A percentile compares a stretch with the other conserved stretches of the same genome.
phyloP scores from a whole-genome alignment of 2,888 invertebrate genomes.

The Malthinus flaveolus region DNA sequence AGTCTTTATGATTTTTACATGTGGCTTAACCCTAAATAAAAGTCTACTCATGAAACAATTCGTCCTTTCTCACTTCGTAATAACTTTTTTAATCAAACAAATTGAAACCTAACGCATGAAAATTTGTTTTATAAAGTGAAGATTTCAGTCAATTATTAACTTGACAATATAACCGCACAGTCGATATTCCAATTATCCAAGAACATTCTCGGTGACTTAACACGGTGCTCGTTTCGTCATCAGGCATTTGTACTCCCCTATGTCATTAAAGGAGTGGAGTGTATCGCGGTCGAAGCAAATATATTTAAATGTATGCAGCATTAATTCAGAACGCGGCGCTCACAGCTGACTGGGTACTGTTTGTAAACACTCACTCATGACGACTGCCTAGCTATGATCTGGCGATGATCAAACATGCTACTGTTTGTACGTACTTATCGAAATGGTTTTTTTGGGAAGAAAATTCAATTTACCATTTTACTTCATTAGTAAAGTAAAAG shows the following conservation, averaged over 20 bases:
- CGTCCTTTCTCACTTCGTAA: too few species aligned
- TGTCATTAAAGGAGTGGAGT: conserved; percentile 33
- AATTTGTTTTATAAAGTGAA: neutral
- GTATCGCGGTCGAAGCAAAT: conserved; percentile 47
- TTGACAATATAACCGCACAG: conserved; percentile 19
- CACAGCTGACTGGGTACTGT: conserved; percentile 57
- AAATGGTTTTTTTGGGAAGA: conserved; percentile 19
- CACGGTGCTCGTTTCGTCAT: conserved; percentile 30
- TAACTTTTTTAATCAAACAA: too few species aligned
- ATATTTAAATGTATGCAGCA: conserved; percentile 58
- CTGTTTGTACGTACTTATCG: conserved; percentile 33
- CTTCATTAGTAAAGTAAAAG: too few species aligned
- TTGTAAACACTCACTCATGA: conserved; percentile 52
- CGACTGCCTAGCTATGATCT: conserved; percentile 36
- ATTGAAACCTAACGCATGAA: too few species aligned
- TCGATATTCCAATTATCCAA: conserved; percentile 26
- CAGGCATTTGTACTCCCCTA: conserved; percentile 30
- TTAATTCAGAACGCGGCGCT: conserved; percentile 56
- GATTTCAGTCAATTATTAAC: conserved; percentile 12
- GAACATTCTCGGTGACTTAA: conserved; percentile 28
- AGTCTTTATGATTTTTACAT: too few species aligned
- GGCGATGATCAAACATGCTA: conserved; percentile 32
- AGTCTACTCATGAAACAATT: too few species aligned
- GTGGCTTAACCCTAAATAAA: too few species aligned
- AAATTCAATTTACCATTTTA: too few species aligned